Evolutionary conservation across 1,140 invertebrate genomes (phyloP).

Genomic region (Ips typographus): DNA sequence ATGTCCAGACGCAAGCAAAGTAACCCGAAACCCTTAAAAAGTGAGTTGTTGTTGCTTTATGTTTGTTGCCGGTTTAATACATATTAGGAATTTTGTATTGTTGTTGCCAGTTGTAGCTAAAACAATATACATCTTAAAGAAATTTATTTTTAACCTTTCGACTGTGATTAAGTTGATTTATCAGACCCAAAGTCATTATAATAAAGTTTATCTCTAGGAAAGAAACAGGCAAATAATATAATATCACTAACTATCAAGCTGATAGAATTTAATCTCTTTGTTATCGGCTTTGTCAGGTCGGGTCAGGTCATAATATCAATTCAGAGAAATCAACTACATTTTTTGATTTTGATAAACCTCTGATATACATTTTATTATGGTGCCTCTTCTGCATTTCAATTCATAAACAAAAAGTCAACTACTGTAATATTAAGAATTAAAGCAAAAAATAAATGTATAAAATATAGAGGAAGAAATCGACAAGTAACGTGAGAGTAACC

Average conservation of each 20-base stretch:
- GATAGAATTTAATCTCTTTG: constrained; percentile 12
- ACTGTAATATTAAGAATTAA: too few relatives aligned
- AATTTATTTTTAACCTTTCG: neutral
- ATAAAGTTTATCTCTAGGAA: constrained; percentile 6
- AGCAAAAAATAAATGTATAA: too few relatives aligned
- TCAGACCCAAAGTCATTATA: constrained; percentile 6
- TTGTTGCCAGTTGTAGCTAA: neutral
- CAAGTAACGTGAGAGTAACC: too few relatives aligned
- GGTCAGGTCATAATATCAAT: constrained; percentile 21
- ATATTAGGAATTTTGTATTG: neutral
- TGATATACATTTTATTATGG: too few relatives aligned
- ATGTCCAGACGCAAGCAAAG: constrained; percentile 66
- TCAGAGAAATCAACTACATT: constrained; percentile 14
- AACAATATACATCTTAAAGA: neutral
- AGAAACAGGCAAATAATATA: constrained; percentile 17
- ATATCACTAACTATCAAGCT: constrained; percentile 23
- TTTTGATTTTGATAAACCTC: constrained; percentile 12
- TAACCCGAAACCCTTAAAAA: constrained; percentile 64
- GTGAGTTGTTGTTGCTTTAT: constrained; percentile 51
- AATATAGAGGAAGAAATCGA: too few relatives aligned
- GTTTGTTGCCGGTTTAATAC: neutral
- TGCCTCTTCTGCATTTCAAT: too few relatives aligned
- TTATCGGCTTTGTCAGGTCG: constrained; percentile 16
- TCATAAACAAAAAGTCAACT: too few relatives aligned
- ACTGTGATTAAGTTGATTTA: constrained; percentile 6